Percentiles rank a stretch among this genome's conserved stretches.
phyloP scores from a whole-genome alignment of 2,888 invertebrate species.

The Pristionchus fissidentatus region DNA sequence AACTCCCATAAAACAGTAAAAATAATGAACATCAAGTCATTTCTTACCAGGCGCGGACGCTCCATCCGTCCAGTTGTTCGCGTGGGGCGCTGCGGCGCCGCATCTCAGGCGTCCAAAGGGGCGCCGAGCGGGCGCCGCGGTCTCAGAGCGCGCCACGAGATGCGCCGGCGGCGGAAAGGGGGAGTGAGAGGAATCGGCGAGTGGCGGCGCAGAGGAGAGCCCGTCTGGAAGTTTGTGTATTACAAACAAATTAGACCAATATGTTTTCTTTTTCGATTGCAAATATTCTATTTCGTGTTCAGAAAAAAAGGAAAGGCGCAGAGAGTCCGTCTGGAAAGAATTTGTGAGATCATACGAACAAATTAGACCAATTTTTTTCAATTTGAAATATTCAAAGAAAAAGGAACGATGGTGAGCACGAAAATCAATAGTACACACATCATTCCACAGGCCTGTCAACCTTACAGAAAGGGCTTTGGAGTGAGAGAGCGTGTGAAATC shows the following conservation, averaged over 20 bases:
- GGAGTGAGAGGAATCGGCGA: neutral
- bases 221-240: neutral
- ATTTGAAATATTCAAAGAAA: neutral
- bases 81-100: neutral
- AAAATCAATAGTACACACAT: neutral
- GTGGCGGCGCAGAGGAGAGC: neutral
- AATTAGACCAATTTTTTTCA: neutral
- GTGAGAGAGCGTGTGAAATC: too few species aligned
- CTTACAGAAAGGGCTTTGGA: neutral
- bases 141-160: neutral
- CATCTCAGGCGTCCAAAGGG: neutral
- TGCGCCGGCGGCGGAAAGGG: conserved; percentile 13
- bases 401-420: neutral
- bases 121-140: neutral
- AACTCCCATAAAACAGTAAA: neutral
- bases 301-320: neutral
- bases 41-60: neutral
- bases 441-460: neutral
- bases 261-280: neutral
- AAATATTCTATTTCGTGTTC: too few species aligned
- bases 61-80: neutral
- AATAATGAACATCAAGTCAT: neutral
- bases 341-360: neutral
- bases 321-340: neutral
- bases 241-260: neutral